Base-by-base conservation (phyloP, 1,140 invertebrate genomes). In the Popillia japonica region DNA sequence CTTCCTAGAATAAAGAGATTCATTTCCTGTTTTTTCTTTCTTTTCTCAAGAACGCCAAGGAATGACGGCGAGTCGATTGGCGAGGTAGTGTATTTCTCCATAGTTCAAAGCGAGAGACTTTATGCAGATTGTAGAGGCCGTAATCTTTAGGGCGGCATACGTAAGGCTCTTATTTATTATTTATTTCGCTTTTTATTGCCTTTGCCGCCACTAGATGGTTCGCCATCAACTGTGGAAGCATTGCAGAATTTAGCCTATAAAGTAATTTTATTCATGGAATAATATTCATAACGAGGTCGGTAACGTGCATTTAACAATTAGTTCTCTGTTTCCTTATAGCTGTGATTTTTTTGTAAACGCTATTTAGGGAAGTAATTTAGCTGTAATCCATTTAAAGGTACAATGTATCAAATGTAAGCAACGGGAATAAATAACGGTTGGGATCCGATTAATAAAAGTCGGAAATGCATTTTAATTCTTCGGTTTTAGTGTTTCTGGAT, bases 111-210 rank as follows among this genome's bases (percentile, higher is more conserved):
- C 17, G 17, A n/a, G n/a, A 55, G 14, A 55, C 48, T 14, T 55
- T 55, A 55, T 17, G 48, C 14, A 55, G 48, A 55, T 55, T 55
- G 27, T 34, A 55, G 48, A 55, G 48, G 48, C 48, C 48, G 14
- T 55, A 55, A 34, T 55, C 48, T 55, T 14, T 20, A 55, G 48
- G 48, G 48, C 48, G 48, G 48, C 44, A 48, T n/a, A 48, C n/a
- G 7, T n/a, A 10, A n/a, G 10, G 44, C 48, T 55, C 48, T 55
- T 55, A 55, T 55, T 55, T 55, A 17, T 55, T 55, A 55, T 55
- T 55, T 55, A 55, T 55, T 14, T 55, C 48, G 48, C 17, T 55
- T 55, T 55, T 55, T 55, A 55, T 55, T 55, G 48, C 48, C 48
- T n/a, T n/a, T 55, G 17, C 48, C 14, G 17, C 48, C 48, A 6